These are phyloP conservation scores for Drosophila kambysellisi DNA, from an alignment of 2,888 invertebrate species.

Conservation along the genomic window DNA sequence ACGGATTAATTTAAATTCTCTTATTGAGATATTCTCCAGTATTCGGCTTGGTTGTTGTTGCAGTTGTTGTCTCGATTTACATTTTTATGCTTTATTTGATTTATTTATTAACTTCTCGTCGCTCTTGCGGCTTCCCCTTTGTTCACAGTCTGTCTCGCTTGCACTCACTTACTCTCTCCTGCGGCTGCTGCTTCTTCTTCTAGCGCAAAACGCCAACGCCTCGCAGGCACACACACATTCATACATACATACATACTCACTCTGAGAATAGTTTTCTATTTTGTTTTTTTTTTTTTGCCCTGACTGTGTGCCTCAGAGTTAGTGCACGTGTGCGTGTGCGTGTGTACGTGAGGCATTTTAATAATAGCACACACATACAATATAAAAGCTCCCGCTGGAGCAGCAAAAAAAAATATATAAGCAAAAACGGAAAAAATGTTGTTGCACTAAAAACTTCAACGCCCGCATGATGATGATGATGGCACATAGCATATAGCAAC, in stretches of 20 bases:
- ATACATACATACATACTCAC: constrained; percentile 9
- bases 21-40: constrained; percentile 30
- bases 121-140: constrained; percentile 22
- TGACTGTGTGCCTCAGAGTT: constrained; percentile 21
- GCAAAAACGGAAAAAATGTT: constrained; percentile 60
- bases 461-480: constrained; percentile 58
- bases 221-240: constrained; percentile 53
- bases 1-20: constrained; percentile 34
- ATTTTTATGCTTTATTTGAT: constrained; percentile 67
- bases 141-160: neutral
- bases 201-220: constrained; percentile 73
- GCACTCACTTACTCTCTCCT: constrained; percentile 1
- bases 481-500: constrained; percentile 59
- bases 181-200: constrained; percentile 37
- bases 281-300: constrained; percentile 27
- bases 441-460: constrained; percentile 79
- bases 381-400: constrained; percentile 78
- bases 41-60: constrained; percentile 19
- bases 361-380: constrained; percentile 65
- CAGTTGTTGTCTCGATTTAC: constrained; percentile 44
- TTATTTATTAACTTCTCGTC: constrained; percentile 63
- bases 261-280: constrained; percentile 51
- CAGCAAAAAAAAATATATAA: constrained; percentile 19
- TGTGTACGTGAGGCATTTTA: constrained; percentile 64
- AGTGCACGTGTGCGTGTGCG: constrained; percentile 41